Evolutionary conservation across 1,140 invertebrate genomes (phyloP).

Genomic region (Trypoxylus dichotomus): DNA sequence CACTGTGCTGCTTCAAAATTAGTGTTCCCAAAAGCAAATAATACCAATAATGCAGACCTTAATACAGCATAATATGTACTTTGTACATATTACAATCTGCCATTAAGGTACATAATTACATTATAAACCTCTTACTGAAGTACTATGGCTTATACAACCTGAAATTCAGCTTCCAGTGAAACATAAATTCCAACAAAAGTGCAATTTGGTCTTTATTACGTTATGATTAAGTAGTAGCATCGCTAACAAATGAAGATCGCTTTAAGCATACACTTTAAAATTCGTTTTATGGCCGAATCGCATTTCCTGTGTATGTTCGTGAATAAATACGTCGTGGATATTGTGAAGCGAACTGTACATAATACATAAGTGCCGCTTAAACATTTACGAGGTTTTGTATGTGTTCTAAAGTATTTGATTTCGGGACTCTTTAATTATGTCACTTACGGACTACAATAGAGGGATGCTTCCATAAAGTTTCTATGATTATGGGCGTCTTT

Average conservation of each 20-base stretch:
- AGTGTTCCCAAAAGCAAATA: too few species aligned
- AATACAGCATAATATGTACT: too few species aligned
- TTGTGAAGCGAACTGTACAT: not conserved
- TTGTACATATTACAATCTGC: too few species aligned
- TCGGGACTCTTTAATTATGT: not conserved
- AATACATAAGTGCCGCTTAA: not conserved
- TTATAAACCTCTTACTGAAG: too few species aligned
- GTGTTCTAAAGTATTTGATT: not conserved
- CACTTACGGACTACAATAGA: not conserved
- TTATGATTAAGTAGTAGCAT: not conserved
- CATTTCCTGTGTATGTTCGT: not conserved
- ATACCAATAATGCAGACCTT: too few species aligned
- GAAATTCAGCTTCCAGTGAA: not conserved
- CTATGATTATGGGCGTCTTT: too few species aligned
- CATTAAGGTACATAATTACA: too few species aligned
- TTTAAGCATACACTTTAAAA: not conserved
- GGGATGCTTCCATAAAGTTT: not conserved
- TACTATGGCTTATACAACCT: not conserved
- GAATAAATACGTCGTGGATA: not conserved
- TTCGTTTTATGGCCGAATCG: not conserved
- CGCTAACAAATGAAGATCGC: not conserved
- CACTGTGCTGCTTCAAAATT: too few species aligned
- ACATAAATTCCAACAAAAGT: not conserved
- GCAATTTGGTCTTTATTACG: not conserved
- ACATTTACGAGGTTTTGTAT: not conserved